Evolutionary conservation across 2,888 invertebrate species (phyloP).

Genomic region (Epistrophella euchroma): DNA sequence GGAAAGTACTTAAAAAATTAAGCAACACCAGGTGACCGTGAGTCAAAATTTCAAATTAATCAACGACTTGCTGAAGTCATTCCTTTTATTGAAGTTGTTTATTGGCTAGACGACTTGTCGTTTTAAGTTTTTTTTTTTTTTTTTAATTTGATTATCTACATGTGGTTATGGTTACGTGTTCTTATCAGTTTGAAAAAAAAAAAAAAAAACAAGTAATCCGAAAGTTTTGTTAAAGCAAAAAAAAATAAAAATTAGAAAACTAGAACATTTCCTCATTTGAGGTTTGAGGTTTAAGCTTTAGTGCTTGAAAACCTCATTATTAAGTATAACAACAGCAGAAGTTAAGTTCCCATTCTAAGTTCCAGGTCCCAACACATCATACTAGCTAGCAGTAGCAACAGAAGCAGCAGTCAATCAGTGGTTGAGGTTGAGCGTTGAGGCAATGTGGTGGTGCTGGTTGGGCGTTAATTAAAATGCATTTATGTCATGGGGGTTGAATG

Average conservation of each 20-base stretch:
- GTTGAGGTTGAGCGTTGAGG: slow-evolving; percentile 25
- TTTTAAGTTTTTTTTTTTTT: slow-evolving; percentile 8
- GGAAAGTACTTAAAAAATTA: slow-evolving; percentile 40
- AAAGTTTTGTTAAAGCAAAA: slow-evolving; percentile 33
- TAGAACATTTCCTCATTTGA: slow-evolving; percentile 72
- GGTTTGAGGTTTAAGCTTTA: slow-evolving; percentile 45
- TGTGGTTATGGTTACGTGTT: slow-evolving; percentile 44
- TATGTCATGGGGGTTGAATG: slow-evolving; percentile 73
- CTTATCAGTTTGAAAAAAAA: slow-evolving; percentile 55
- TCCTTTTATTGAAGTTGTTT: slow-evolving; percentile 37
- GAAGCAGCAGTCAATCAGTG: neutral
- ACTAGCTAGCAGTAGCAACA: neutral
- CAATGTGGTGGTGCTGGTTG: slow-evolving; percentile 37
- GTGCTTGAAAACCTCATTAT: slow-evolving; percentile 68
- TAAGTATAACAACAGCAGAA: slow-evolving; percentile 64
- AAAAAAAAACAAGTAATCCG: slow-evolving; percentile 21
- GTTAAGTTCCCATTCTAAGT: slow-evolving; percentile 59
- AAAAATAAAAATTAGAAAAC: slow-evolving; percentile 42
- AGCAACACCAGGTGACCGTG: slow-evolving; percentile 24
- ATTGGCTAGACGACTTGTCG: slow-evolving; percentile 48
- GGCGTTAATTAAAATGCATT: slow-evolving; percentile 75
- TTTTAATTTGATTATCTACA: slow-evolving; percentile 52
- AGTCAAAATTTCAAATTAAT: slow-evolving; percentile 39
- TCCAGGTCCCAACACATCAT: slow-evolving; percentile 1
- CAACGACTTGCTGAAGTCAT: slow-evolving; percentile 21